Evolutionary conservation across 2,113 vertebrate genomes (phyloP), one percentile per base, ranked within the genome.

Genomic region (Tenrec ecaudatus): DNA sequence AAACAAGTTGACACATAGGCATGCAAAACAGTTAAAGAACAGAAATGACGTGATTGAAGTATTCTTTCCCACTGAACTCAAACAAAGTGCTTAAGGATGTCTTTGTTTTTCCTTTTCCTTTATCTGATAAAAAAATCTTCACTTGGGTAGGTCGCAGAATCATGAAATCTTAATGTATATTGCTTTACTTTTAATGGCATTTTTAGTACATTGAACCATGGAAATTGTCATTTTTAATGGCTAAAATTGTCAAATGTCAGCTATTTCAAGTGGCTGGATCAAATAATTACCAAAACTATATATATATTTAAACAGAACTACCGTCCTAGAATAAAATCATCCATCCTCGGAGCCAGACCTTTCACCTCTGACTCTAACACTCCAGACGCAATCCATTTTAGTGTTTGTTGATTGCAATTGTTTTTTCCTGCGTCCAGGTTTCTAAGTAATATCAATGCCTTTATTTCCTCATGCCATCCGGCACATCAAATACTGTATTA

Each of bases 371-470:
- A 90, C 60, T 66, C 58, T 15, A 29, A 47, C 25, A 16, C 40
- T 29, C 40, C 29, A 81, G 79, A 88, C 20, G 25, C 6, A 77
- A 80, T 3, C 5, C 40, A 57, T 90, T 87, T 88, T 43, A 92
- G 31, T 76, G 22, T 40, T 19, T 62, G 60, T 62, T 62, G 60
- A 25, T 22, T 19, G 60, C 27, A 19, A 4, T 47, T 82, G 76
- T 94, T 90, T 58, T 64, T 31, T 90, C 84, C 60, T 90, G 58
- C 38, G 64, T 84, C 53, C 12, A 88, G 76, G 81, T 84, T 94
- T 92, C 23, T 71, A 87, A 94, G 76, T 86, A 89, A 83, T 64
- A 85, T 81, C 40, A 85, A 71, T 82, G 58, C 17, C 40, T 31
- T 82, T 17, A 23, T 77, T 29, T 11, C 82, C 43, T 64, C 38